Conservation (phyloP, 2,888 invertebrate genomes). For the Netelia melanura region DNA sequence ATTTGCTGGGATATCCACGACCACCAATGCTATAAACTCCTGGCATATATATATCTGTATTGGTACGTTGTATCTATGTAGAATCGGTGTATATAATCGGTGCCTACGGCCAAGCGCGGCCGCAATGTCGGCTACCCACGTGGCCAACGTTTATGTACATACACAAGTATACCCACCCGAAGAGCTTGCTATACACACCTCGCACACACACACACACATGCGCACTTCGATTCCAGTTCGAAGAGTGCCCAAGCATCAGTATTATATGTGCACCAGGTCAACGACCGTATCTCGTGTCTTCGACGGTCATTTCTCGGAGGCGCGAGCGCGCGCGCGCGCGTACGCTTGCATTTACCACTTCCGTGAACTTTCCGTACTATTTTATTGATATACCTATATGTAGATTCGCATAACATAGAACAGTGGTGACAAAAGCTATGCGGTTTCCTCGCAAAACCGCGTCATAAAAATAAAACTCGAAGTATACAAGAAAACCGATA, state of each 20-base stretch:
- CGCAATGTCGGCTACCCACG: conserved; percentile 50
- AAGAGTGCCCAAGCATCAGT: conserved; percentile 59
- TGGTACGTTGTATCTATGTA: conserved; percentile 55
- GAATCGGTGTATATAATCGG: conserved; percentile 57
- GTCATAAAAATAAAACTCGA: background rate
- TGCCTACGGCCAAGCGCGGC: conserved; percentile 52
- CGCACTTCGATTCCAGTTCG: conserved; percentile 66
- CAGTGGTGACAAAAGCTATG: background rate
- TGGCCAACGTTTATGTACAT: background rate
- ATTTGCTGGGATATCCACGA: conserved; percentile 30
- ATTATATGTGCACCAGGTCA: conserved; percentile 57
- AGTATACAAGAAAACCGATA: background rate
- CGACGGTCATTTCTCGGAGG: conserved; percentile 58
- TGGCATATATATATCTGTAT: background rate
- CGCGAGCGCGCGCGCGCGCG: background rate
- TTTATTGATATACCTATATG: conserved; percentile 35
- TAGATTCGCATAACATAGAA: background rate
- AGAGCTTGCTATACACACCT: conserved; percentile 23
- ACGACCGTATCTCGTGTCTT: conserved; percentile 58
- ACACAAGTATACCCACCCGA: conserved; percentile 32
- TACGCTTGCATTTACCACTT: conserved; percentile 9
- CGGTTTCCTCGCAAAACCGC: background rate
- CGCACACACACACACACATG: conserved; percentile 36
- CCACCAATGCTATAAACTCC: background rate
- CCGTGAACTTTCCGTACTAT: conserved; percentile 20